These are phyloP conservation scores for Hippotragus niger DNA, from an alignment of 2,113 vertebrate species.

Conservation along the genomic window DNA sequence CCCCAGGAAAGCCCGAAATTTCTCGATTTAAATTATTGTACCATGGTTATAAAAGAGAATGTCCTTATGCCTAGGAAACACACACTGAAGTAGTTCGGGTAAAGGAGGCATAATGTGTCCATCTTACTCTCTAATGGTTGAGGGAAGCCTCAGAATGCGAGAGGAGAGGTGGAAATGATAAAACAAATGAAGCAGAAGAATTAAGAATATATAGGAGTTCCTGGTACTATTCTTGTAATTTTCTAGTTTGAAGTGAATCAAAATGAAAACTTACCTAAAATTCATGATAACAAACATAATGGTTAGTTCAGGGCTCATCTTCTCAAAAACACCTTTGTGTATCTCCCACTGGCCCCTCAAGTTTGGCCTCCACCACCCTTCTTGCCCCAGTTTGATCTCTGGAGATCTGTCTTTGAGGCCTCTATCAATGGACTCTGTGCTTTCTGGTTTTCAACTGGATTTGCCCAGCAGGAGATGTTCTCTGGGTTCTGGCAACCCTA, in stretches of 20 bases:
- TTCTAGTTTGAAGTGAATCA: neutral
- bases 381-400: neutral
- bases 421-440: neutral
- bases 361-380: neutral
- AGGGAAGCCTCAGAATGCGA: neutral
- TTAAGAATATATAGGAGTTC: neutral
- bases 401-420: neutral
- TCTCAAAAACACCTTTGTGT: neutral
- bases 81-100: neutral
- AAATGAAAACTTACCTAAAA: neutral
- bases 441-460: neutral
- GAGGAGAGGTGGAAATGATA: neutral
- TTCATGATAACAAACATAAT: neutral
- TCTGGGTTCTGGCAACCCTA: neutral
- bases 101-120: neutral
- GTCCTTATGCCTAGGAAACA: neutral
- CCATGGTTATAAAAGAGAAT: neutral
- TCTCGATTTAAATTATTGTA: neutral
- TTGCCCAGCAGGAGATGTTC: neutral
- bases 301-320: neutral
- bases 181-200: neutral
- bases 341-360: neutral
- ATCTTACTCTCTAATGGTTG: neutral
- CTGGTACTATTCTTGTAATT: neutral
- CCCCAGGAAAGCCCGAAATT: neutral